A percentile compares a stretch with the other conserved stretches of the same genome.
Evolutionary conservation across 2,113 vertebrate genomes (phyloP).

Genomic region (Mus pahari): DNA sequence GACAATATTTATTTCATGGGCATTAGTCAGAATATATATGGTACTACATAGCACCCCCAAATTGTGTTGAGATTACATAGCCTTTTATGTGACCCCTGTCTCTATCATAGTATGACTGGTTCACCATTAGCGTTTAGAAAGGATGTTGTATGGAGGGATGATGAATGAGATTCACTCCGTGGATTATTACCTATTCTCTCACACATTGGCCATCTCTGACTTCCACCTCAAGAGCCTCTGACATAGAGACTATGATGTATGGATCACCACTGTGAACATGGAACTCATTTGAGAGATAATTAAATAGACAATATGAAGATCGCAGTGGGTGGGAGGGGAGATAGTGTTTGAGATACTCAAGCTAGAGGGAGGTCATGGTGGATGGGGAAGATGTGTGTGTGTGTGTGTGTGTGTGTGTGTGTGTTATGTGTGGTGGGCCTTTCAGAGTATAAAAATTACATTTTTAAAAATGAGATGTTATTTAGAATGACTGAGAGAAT

Average conservation of each 20-base stretch:
- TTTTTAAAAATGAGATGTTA: background rate
- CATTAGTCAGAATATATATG: background rate
- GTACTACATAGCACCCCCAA: background rate
- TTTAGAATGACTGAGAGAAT: background rate
- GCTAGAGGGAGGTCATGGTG: too few relatives aligned
- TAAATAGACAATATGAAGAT: background rate
- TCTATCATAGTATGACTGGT: background rate
- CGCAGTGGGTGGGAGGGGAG: too few relatives aligned
- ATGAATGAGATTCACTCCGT: background rate
- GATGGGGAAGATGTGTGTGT: background rate
- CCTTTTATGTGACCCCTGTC: background rate
- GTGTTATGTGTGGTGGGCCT: background rate
- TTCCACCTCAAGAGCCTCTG: background rate
- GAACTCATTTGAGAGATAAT: background rate
- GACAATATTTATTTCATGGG: background rate
- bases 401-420: too few relatives aligned
- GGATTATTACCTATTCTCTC: background rate
- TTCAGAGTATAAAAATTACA: background rate
- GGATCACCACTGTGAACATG: background rate
- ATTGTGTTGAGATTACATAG: background rate
- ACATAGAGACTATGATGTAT: background rate
- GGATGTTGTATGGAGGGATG: too few relatives aligned
- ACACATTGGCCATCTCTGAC: background rate
- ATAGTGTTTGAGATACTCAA: too few relatives aligned
- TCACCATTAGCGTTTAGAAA: background rate